Base-by-base conservation (phyloP, 2,113 vertebrate genomes). In the Bothrops jararaca region DNA sequence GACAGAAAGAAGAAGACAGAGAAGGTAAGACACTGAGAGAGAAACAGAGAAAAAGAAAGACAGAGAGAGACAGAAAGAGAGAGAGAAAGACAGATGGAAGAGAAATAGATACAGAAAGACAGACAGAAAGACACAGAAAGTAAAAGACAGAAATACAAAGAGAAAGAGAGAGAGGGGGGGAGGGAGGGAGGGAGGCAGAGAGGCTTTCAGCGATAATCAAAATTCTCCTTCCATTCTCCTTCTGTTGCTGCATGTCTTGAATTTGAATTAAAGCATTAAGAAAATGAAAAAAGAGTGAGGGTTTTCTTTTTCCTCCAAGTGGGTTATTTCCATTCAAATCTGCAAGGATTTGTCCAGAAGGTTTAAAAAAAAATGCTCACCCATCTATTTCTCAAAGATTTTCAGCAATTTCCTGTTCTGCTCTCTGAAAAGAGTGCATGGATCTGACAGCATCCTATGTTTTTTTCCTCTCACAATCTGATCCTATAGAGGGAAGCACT, bases 301-400 rank as follows among this genome's bases (percentile, higher is more conserved):
- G 2, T 3, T 56, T 85, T 89, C 29, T 69, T 56, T 54, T 85
- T 85, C 64, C 3, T 4, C 3, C 26, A 11, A 29, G 8, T 26
- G 91, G 95, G 90, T 95, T 50, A 85, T 93, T 92, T n/a, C 1
- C 87, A 22, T 91, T 93, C 95, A 50, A 92, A 93, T 96, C 94
- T 92, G 89, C 90, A 80, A 53, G 64, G 34, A 58, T 52, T 89
- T 94, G 85, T 85, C 86, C 88, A 93, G 94, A 93, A 86, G 34
- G 42, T 10, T 10, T 64, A 5, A 29, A 64, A 4, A 88, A 48
- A 48, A 54, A 9, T 1, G 6, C 86, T 7, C 24, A 29, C 0
- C 2, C 23, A n/a, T 69, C 48, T 50, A 86, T 52, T 86, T 50
- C 50, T 52, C 85, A 86, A 86, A 15, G 23, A 50, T 26, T 50